phyloP scores from a whole-genome alignment of 2,888 invertebrate species.

The Clistopyga incitator region DNA sequence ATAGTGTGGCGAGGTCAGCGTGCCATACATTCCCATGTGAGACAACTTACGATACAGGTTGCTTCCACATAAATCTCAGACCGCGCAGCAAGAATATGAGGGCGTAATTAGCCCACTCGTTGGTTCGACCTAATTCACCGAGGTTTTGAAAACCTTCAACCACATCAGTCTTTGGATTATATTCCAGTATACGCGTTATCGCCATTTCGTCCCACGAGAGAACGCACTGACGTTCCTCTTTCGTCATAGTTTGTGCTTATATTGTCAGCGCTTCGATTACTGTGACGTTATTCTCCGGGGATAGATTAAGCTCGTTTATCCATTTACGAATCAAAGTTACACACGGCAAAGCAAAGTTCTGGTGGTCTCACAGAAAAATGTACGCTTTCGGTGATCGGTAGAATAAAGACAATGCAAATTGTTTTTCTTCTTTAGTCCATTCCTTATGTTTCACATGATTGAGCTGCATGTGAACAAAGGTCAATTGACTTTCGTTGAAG shows the following conservation, averaged over 20 bases:
- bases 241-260: conserved; percentile 71
- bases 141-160: conserved; percentile 71
- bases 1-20: conserved; percentile 50
- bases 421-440: conserved; percentile 73
- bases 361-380: conserved; percentile 66
- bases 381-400: conserved; percentile 76
- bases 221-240: conserved; percentile 67
- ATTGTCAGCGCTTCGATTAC: conserved; percentile 67
- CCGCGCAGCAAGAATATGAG: conserved; percentile 73
- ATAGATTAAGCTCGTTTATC: conserved; percentile 71
- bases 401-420: conserved; percentile 72
- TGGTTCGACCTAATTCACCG: conserved; percentile 63
- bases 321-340: conserved; percentile 69
- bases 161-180: conserved; percentile 66
- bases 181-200: conserved; percentile 69
- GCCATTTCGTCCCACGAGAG: conserved; percentile 72
- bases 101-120: conserved; percentile 66
- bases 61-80: conserved; percentile 69
- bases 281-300: conserved; percentile 67
- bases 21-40: conserved; percentile 53
- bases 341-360: conserved; percentile 72
- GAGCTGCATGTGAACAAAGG: conserved; percentile 67
- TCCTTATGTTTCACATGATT: conserved; percentile 60
- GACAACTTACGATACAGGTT: conserved; percentile 70
- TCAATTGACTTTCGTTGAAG: conserved; percentile 13